Percentiles rank a stretch among this genome's conserved stretches.
Conservation (phyloP, 2,797 vertebrate genomes). For the Lerista edwardsae region DNA sequence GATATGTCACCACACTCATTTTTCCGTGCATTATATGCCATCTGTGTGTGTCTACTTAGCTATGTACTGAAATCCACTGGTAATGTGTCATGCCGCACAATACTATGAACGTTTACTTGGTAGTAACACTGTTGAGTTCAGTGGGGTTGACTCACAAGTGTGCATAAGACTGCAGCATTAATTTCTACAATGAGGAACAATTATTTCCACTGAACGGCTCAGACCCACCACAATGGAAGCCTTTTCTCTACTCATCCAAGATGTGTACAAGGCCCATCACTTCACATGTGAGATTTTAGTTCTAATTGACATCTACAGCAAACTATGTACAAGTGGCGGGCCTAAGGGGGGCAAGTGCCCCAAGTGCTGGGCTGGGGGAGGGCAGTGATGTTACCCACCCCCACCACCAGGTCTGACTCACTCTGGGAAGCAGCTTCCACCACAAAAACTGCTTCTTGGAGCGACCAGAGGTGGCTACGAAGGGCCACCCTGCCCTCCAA, state of each 20-base stretch:
- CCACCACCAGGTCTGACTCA: too few species aligned
- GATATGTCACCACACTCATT: not conserved
- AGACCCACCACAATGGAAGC: not conserved
- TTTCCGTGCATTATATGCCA: not conserved
- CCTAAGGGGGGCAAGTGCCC: too few species aligned
- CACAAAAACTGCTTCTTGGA: too few species aligned
- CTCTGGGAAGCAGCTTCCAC: too few species aligned
- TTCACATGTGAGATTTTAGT: not conserved
- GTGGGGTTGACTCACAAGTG: not conserved
- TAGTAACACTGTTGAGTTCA: not conserved
- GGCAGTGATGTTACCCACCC: too few species aligned
- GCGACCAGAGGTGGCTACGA: too few species aligned
- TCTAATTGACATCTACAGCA: not conserved
- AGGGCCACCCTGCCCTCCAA: too few species aligned
- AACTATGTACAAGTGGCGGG: too few species aligned
- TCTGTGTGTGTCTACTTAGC: not conserved
- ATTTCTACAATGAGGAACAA: not conserved
- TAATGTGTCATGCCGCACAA: not conserved
- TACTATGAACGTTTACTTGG: not conserved
- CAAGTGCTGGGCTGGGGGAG: too few species aligned
- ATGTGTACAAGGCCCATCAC: not conserved
- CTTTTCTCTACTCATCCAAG: not conserved
- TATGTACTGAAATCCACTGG: not conserved
- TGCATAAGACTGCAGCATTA: not conserved
- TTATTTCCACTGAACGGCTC: not conserved